phyloP scores from a whole-genome alignment of 2,113 vertebrate species.

The Macrotis lagotis region DNA sequence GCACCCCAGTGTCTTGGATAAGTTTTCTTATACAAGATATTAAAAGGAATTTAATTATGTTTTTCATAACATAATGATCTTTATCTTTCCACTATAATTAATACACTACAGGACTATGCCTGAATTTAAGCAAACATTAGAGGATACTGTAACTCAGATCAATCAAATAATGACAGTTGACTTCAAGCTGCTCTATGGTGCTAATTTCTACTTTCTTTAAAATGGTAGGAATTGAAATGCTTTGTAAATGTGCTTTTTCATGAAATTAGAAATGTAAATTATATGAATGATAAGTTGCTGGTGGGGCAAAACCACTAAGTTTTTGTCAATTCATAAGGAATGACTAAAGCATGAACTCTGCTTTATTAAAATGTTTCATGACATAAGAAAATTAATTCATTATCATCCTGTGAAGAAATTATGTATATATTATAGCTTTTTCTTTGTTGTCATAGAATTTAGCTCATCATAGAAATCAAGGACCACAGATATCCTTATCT shows the following conservation, averaged over 20 bases:
- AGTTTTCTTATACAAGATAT: conserved; percentile 60
- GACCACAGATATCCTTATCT: not conserved
- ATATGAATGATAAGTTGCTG: conserved; percentile 15
- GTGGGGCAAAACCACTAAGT: not conserved
- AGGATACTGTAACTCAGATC: conserved; percentile 57
- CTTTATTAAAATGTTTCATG: not conserved
- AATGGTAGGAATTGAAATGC: not conserved
- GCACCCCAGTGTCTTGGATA: conserved; percentile 1
- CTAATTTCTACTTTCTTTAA: conserved; percentile 45
- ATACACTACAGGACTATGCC: conserved; percentile 75
- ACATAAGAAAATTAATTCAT: not conserved
- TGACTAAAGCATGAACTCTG: conserved; percentile 6
- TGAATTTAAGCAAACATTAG: conserved; percentile 76
- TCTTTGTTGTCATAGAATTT: conserved; percentile 38
- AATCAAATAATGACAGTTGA: conserved; percentile 52
- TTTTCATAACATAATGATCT: conserved; percentile 79
- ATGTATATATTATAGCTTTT: not conserved
- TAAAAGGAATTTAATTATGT: conserved; percentile 74
- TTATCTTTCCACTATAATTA: conserved; percentile 78
- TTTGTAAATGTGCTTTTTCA: conserved; percentile 9
- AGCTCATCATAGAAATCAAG: not conserved
- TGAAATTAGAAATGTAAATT: not conserved
- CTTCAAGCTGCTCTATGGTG: conserved; percentile 13
- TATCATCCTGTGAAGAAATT: not conserved
- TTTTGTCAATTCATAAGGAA: conserved; percentile 45